Conservation (phyloP, 2,888 invertebrate genomes). For the Andrena haemorrhoa region DNA sequence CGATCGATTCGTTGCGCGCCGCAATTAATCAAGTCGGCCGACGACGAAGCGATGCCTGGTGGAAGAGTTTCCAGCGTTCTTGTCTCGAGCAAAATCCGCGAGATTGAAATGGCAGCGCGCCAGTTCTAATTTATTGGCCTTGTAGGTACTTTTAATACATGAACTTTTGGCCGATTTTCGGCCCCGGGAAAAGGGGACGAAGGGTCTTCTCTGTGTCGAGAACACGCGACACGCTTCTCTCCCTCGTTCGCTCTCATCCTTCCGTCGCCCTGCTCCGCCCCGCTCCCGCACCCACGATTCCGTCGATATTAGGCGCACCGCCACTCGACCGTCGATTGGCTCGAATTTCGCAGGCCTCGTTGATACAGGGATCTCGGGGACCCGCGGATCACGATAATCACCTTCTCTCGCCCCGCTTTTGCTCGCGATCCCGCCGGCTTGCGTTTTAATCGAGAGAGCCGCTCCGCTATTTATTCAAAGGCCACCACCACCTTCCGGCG, state of each 20-base stretch:
- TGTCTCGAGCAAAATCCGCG: constrained; percentile 79
- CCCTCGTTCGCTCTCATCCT: background rate
- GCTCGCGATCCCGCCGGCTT: background rate
- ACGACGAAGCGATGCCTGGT: constrained; percentile 64
- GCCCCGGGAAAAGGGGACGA: constrained; percentile 48
- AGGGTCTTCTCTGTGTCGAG: constrained; percentile 38
- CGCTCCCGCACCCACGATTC: constrained; percentile 10
- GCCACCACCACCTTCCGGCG: constrained; percentile 3
- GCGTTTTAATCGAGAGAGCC: background rate
- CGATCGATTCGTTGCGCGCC: constrained; percentile 60
- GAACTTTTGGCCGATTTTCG: constrained; percentile 76
- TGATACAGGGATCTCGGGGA: background rate
- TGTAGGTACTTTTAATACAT: constrained; percentile 78
- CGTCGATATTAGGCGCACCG: constrained; percentile 7
- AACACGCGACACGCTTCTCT: constrained; percentile 39
- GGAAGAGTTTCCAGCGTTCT: constrained; percentile 71
- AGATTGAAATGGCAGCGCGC: constrained; percentile 83
- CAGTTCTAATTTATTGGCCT: constrained; percentile 82
- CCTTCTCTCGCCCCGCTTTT: background rate
- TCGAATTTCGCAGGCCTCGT: constrained; percentile 9
- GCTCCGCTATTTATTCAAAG: background rate
- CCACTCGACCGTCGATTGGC: background rate
- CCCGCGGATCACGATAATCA: background rate
- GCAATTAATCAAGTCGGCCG: constrained; percentile 70
- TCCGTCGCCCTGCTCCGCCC: background rate